phyloP scores from a whole-genome alignment of 1,140 invertebrate genomes.

The Drosophila setifemur region DNA sequence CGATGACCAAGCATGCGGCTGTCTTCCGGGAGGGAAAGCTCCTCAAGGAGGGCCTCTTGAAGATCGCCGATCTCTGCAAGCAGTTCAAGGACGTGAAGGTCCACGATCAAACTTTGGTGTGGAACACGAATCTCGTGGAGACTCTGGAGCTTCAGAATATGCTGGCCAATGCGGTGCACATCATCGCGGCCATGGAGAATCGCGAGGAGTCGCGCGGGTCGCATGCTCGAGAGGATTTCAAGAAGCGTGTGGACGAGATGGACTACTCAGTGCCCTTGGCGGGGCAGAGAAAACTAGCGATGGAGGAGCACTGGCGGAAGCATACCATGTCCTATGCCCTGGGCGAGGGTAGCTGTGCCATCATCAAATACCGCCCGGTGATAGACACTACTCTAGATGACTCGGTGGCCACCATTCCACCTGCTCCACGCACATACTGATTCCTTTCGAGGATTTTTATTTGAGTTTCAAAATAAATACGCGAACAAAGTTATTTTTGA shows the following conservation, averaged over 20 bases:
- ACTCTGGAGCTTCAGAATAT: constrained; percentile 98
- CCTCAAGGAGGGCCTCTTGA: constrained; percentile 90
- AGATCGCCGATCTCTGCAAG: constrained; percentile 86
- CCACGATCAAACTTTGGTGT: constrained; percentile 88
- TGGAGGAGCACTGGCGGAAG: constrained; percentile 97
- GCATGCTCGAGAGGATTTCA: constrained; percentile 97
- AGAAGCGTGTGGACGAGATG: constrained; percentile 94
- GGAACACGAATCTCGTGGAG: constrained; percentile 98
- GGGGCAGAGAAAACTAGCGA: constrained; percentile 86
- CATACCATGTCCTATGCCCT: constrained; percentile 91
- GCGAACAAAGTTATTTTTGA: too few species aligned
- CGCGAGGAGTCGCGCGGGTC: constrained; percentile 98
- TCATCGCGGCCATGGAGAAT: constrained; percentile 94
- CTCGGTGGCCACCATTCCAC: constrained; percentile 91
- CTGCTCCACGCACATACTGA: constrained; percentile 94
- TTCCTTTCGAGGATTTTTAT: background rate
- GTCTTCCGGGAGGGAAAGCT: constrained; percentile 96
- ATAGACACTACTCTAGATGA: constrained; percentile 94
- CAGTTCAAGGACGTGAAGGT: constrained; percentile 86
- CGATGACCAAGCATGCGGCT: constrained; percentile 98
- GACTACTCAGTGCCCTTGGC: constrained; percentile 82
- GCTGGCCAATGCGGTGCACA: constrained; percentile 95
- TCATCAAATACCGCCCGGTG: constrained; percentile 93
- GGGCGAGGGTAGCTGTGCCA: constrained; percentile 89
- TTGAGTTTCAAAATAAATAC: background rate